Base-by-base conservation (phyloP, 2,888 invertebrate genomes). In the Hemistola chrysoprasaria region DNA sequence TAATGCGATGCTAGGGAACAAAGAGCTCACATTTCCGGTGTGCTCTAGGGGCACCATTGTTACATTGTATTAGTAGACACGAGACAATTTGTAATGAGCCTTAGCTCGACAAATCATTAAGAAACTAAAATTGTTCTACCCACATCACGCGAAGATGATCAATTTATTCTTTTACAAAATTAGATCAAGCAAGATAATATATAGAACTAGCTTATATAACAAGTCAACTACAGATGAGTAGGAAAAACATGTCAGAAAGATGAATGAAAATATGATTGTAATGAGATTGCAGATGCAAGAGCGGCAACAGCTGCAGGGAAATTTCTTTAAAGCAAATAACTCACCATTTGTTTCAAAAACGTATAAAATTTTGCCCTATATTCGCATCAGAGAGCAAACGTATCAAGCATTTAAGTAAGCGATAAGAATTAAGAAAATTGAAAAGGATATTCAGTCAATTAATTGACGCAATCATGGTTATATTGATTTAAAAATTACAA, bases 11-110 rank as follows among this genome's bases (percentile, higher is more conserved):
- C 41, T 45, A 40, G 45, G 53, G 55, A 63, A 69, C 66, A 69
- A 67, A 71, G 65, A 62, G 40, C 47, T 39, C 38, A 54, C 52
- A 57, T 58, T 65, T 71, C 72, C 71, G 65, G 62, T 57, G 53
- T 45, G 24, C 56, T 56, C 61, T 59, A 59, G 53, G 55, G 60
- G 51, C 68, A 63, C 68, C 63, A 71, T 74, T 70, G 68, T 63
- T 64, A 56, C 58, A 69, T 70, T 69, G 71, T 76, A 47, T 62
- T 56, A 34, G 39, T 45, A 53, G 56, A 59, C 59, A 53, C 53
- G 53, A 53, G 47, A 60, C 53, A 59, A 71, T 71, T 70, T 68
- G 62, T 76, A 69, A 62, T 58, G 59, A 59, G 65, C 64, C 59
- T 62, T 56, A 33, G 40, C 61, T 65, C 64, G 65, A 71, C 62